Conservation (phyloP, 2,113 vertebrate genomes). For the Seriola aureovittata region DNA sequence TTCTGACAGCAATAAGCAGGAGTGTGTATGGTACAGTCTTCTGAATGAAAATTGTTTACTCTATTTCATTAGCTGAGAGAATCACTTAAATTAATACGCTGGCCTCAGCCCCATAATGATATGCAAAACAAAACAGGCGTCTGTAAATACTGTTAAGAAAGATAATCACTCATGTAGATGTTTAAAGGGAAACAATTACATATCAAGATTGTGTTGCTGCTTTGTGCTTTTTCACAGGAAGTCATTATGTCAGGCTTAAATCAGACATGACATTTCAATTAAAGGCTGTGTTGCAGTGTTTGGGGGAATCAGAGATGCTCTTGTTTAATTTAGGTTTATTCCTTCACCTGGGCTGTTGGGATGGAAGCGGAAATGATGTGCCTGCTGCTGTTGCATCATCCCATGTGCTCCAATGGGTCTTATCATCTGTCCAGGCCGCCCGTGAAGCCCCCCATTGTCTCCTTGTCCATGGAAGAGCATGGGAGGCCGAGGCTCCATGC, state of each 20-base stretch:
- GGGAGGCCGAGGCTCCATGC: slow-evolving; percentile 69
- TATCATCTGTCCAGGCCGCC: slow-evolving; percentile 63
- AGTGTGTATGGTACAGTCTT: not conserved
- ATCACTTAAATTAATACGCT: slow-evolving; percentile 43
- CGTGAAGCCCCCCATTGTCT: slow-evolving; percentile 59
- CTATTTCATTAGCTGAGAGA: slow-evolving; percentile 47
- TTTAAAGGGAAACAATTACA: slow-evolving; percentile 41
- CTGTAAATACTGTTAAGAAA: slow-evolving; percentile 44
- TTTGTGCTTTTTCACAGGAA: slow-evolving; percentile 2
- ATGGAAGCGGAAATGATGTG: slow-evolving; percentile 86
- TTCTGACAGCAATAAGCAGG: slow-evolving; percentile 28
- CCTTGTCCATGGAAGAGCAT: slow-evolving; percentile 72
- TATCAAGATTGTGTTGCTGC: slow-evolving; percentile 3
- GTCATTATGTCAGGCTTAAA: slow-evolving; percentile 48
- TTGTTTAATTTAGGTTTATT: slow-evolving; percentile 46
- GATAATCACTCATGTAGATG: slow-evolving; percentile 12
- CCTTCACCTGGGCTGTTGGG: slow-evolving; percentile 89
- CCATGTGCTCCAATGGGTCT: slow-evolving; percentile 69
- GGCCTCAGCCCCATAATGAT: slow-evolving; percentile 31
- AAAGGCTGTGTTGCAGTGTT: slow-evolving; percentile 23
- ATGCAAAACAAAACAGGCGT: slow-evolving; percentile 8
- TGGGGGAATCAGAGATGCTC: slow-evolving; percentile 11
- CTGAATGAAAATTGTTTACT: slow-evolving; percentile 39
- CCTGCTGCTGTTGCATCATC: slow-evolving; percentile 84
- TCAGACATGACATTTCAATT: slow-evolving; percentile 49